Evolutionary conservation across 1,140 invertebrate genomes (phyloP).

Genomic region (Melitaea cinxia): DNA sequence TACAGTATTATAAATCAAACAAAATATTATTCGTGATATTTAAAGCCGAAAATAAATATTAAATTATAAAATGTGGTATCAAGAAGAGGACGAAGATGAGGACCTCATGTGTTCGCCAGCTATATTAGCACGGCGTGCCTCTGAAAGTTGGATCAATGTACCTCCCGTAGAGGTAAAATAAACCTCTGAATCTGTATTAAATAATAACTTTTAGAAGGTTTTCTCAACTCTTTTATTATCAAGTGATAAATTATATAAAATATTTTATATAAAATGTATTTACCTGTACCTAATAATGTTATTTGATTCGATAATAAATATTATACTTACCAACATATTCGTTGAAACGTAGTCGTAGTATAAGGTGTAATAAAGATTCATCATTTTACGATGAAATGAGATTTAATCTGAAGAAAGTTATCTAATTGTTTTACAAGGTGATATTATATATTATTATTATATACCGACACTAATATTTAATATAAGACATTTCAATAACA

Average conservation of each 20-base stretch:
- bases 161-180: conserved; percentile 89
- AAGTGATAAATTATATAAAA: background rate
- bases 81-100: conserved; percentile 89
- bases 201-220: background rate
- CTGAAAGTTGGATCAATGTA: conserved; percentile 92
- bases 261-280: too few relatives aligned
- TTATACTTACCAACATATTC: too few relatives aligned
- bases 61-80: conserved; percentile 84
- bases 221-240: background rate
- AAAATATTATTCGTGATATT: conserved; percentile 2
- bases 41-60: conserved; percentile 6
- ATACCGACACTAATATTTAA: too few relatives aligned
- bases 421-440: too few relatives aligned
- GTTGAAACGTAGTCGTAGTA: too few relatives aligned
- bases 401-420: background rate
- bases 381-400: too few relatives aligned
- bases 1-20: background rate
- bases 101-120: conserved; percentile 92
- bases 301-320: too few relatives aligned
- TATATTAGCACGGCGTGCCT: conserved; percentile 90
- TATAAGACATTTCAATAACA: too few relatives aligned
- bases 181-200: background rate
- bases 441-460: too few relatives aligned
- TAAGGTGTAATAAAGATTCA: too few relatives aligned
- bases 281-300: too few relatives aligned